phyloP scores from a whole-genome alignment of 2,113 vertebrate genomes.

The Prunella himalayana region DNA sequence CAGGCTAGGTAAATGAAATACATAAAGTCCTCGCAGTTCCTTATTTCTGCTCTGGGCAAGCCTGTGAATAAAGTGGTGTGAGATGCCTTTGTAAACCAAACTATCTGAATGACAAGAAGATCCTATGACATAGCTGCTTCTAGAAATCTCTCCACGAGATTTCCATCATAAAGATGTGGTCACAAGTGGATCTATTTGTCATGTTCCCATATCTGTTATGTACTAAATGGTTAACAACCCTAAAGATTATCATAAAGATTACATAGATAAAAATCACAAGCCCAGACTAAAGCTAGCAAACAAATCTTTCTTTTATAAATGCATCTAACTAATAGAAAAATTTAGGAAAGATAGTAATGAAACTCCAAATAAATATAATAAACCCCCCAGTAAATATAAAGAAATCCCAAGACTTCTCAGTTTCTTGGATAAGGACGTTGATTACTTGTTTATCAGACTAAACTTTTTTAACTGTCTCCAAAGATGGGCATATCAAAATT shows the following conservation, averaged over 20 bases:
- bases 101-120: not conserved
- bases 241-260: not conserved
- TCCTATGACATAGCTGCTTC: not conserved
- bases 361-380: not conserved
- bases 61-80: not conserved
- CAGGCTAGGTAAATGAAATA: not conserved
- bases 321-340: not conserved
- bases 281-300: not conserved
- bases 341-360: not conserved
- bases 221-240: not conserved
- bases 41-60: not conserved
- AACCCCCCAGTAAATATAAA: not conserved
- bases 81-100: not conserved
- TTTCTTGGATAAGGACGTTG: not conserved
- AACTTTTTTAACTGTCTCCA: not conserved
- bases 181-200: not conserved
- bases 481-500: not conserved
- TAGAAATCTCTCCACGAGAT: accelerated
- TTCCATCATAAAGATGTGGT: not conserved
- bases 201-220: not conserved
- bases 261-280: not conserved
- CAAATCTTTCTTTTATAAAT: not conserved
- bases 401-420: not conserved
- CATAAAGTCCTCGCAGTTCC: not conserved
- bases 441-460: not conserved